These are phyloP conservation scores for Melolontha melolontha DNA, from an alignment of 2,888 invertebrate species.

Conservation along the genomic window DNA sequence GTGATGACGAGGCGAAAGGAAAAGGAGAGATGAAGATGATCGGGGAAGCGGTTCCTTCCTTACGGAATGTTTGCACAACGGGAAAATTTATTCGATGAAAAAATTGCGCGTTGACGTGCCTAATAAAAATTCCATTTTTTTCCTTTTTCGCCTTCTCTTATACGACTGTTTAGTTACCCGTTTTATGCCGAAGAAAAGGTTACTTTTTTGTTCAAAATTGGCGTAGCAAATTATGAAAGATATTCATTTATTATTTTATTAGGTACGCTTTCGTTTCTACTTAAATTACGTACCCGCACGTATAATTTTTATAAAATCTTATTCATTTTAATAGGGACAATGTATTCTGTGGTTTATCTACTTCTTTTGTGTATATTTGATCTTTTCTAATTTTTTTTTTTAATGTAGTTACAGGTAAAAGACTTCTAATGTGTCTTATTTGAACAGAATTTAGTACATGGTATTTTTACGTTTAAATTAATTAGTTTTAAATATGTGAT, in stretches of 20 bases:
- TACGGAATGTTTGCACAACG: constrained; percentile 34
- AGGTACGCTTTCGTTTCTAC: background rate
- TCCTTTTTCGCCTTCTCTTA: constrained; percentile 16
- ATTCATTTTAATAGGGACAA: too few relatives aligned
- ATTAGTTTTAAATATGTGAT: too few relatives aligned
- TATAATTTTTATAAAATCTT: too few relatives aligned
- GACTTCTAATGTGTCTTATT: too few relatives aligned
- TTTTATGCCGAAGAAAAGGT: constrained; percentile 26
- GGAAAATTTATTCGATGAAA: constrained; percentile 39
- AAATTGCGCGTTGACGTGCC: constrained; percentile 36
- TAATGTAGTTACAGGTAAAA: too few relatives aligned
- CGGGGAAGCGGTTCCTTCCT: constrained; percentile 26
- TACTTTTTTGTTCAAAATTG: constrained; percentile 15
- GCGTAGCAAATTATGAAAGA: constrained; percentile 16
- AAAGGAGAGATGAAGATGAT: constrained; percentile 12
- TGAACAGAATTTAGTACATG: too few relatives aligned
- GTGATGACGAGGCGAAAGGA: constrained; percentile 12
- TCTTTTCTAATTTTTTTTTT: too few relatives aligned
- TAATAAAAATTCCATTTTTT: constrained; percentile 35
- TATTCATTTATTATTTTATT: constrained; percentile 17
- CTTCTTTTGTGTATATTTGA: too few relatives aligned
- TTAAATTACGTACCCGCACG: background rate
- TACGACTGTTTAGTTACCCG: constrained; percentile 9
- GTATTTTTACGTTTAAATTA: too few relatives aligned
- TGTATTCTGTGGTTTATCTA: too few relatives aligned